These are phyloP conservation scores for Camponotus vicinus DNA, from an alignment of 1,140 invertebrate genomes.

Conservation along the genomic window DNA sequence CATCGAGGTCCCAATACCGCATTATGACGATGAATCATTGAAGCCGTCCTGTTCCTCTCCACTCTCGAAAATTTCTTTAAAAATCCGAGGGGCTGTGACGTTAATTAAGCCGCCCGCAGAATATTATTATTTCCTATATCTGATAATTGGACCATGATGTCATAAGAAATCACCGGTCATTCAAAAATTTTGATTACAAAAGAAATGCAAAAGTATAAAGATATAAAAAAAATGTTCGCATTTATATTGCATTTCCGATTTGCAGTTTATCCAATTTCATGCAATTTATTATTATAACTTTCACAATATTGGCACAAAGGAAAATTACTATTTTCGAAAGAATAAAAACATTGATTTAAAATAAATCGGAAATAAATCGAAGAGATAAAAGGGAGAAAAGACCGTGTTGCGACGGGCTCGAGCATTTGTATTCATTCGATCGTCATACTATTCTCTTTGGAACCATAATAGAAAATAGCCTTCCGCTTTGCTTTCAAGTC, in stretches of 20 bases:
- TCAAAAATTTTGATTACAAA: not conserved
- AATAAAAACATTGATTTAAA: conserved; percentile 39
- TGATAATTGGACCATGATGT: conserved; percentile 28
- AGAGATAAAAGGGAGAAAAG: conserved; percentile 5
- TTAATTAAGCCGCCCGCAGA: conserved; percentile 69
- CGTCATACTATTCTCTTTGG: conserved; percentile 27
- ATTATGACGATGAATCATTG: conserved; percentile 75
- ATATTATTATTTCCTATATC: conserved; percentile 43
- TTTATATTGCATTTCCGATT: not conserved
- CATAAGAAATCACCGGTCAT: not conserved
- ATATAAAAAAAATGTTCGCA: not conserved
- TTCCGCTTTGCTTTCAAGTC: conserved; percentile 25
- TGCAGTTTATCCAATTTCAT: not conserved
- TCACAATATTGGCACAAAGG: not conserved
- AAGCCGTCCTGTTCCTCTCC: conserved; percentile 61
- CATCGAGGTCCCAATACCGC: conserved; percentile 58
- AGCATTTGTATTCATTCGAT: conserved; percentile 29
- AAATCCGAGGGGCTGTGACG: conserved; percentile 63
- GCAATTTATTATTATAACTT: not conserved
- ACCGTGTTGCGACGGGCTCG: not conserved
- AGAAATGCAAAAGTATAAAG: conserved; percentile 3
- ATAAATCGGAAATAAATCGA: not conserved
- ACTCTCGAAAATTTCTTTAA: conserved; percentile 17
- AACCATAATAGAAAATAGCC: conserved; percentile 41
- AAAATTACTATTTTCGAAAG: not conserved